Evolutionary conservation across 1,140 invertebrate species (phyloP).

Genomic region (Belonocnema kinseyi): DNA sequence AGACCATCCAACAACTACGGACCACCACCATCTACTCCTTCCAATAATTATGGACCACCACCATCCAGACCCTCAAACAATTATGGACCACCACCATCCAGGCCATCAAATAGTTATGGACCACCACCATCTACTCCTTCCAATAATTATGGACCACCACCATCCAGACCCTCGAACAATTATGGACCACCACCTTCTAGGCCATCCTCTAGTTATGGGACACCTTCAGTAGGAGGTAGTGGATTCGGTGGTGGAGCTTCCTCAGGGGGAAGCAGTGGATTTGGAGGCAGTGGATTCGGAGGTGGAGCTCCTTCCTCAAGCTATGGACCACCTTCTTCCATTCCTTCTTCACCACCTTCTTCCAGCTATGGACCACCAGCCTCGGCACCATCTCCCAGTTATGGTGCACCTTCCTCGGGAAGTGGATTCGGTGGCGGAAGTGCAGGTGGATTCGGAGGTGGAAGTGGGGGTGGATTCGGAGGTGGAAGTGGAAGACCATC

Average conservation of each 20-base stretch:
- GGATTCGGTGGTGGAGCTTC: slow-evolving; percentile 61
- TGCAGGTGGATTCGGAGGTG: slow-evolving; percentile 51
- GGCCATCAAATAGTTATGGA: slow-evolving; percentile 47
- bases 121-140: slow-evolving; percentile 68
- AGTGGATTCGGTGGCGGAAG: slow-evolving; percentile 67
- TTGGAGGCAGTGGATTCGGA: slow-evolving; percentile 49
- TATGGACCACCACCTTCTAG: slow-evolving; percentile 31
- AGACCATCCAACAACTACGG: slow-evolving; percentile 48
- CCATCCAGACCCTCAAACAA: not conserved
- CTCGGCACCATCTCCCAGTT: slow-evolving; percentile 64
- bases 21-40: slow-evolving; percentile 31
- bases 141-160: slow-evolving; percentile 74
- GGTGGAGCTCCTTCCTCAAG: slow-evolving; percentile 57
- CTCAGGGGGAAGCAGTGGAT: slow-evolving; percentile 49
- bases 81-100: slow-evolving; percentile 2
- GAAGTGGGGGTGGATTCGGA: slow-evolving; percentile 68
- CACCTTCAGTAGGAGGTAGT: slow-evolving; percentile 51
- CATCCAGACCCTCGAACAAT: slow-evolving; percentile 34
- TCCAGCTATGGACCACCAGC: slow-evolving; percentile 67
- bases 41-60: not conserved
- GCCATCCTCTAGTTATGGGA: slow-evolving; percentile 70
- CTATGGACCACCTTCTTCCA: slow-evolving; percentile 67
- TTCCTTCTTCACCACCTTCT: slow-evolving; percentile 66
- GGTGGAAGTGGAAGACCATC: slow-evolving; percentile 44
- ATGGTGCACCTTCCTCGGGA: slow-evolving; percentile 65